phyloP scores from a whole-genome alignment of 1,140 invertebrate genomes.

The Archivesica marissinica region DNA sequence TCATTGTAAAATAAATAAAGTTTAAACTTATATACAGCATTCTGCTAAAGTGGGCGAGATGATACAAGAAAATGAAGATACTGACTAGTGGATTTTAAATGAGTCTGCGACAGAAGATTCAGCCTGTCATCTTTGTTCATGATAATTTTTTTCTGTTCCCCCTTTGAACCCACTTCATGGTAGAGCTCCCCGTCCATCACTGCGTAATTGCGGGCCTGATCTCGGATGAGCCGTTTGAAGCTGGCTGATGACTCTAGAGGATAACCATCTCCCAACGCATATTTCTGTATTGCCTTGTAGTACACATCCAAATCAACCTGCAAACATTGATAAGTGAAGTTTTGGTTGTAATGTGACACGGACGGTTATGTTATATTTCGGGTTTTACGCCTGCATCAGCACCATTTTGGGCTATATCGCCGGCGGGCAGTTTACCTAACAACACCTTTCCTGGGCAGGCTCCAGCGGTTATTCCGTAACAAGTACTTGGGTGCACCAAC shows the following conservation, averaged over 20 bases:
- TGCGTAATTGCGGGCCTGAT: slow-evolving; percentile 36
- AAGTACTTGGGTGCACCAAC: too few species aligned
- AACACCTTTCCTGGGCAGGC: too few species aligned
- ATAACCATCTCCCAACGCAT: slow-evolving; percentile 12
- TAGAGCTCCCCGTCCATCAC: slow-evolving; percentile 13
- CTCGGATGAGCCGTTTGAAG: slow-evolving; percentile 49
- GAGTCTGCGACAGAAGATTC: slow-evolving; percentile 20
- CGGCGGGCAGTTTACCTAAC: too few species aligned
- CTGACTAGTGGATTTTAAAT: slow-evolving; percentile 10
- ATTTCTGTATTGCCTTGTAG: slow-evolving; percentile 43
- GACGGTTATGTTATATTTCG: too few species aligned
- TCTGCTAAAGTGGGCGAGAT: too few species aligned
- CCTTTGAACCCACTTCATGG: slow-evolving; percentile 28
- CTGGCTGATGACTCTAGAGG: neutral
- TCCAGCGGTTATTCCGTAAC: too few species aligned
- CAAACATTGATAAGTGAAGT: neutral
- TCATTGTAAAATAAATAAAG: too few species aligned
- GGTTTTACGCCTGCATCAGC: too few species aligned
- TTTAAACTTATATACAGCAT: too few species aligned
- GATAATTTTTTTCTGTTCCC: slow-evolving; percentile 37
- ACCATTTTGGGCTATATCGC: too few species aligned
- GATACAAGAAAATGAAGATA: neutral
- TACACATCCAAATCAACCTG: slow-evolving; percentile 53
- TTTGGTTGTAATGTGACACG: too few species aligned
- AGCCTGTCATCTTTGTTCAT: slow-evolving; percentile 37